Conservation (phyloP, 2,888 invertebrate species). For the Allacma fusca region DNA sequence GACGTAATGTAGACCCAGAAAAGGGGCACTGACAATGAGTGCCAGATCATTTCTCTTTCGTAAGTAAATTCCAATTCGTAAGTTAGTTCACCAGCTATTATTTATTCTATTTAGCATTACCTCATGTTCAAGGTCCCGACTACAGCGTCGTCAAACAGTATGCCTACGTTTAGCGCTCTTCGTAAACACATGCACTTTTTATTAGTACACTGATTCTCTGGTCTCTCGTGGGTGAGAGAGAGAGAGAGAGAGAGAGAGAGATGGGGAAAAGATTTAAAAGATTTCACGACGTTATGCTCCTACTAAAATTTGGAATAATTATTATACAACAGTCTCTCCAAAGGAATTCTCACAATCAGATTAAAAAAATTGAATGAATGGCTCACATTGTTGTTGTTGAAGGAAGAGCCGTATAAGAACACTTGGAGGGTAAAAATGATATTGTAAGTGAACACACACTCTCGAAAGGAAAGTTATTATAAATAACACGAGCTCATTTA, state of each 20-base stretch:
- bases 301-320: no score
- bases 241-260: no score
- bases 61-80: no score
- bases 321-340: no score
- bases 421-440: constrained; percentile 22
- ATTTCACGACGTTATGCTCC: background rate
- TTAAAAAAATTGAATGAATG: background rate
- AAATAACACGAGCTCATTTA: constrained; percentile 40
- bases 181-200: background rate
- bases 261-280: background rate
- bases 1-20: no score
- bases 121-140: background rate
- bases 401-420: background rate
- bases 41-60: no score
- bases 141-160: background rate
- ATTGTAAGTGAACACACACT: constrained; percentile 32
- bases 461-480: constrained; percentile 31
- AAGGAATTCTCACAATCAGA: no score
- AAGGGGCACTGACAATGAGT: no score
- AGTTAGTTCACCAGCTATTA: no score
- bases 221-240: background rate
- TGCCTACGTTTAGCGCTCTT: no score
- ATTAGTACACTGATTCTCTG: constrained; percentile 8
- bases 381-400: background rate
- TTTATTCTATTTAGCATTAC: no score